Evolutionary conservation across 2,113 vertebrate species (phyloP), one percentile per base, ranked within the genome.

Genomic region (Colinus virginianus): DNA sequence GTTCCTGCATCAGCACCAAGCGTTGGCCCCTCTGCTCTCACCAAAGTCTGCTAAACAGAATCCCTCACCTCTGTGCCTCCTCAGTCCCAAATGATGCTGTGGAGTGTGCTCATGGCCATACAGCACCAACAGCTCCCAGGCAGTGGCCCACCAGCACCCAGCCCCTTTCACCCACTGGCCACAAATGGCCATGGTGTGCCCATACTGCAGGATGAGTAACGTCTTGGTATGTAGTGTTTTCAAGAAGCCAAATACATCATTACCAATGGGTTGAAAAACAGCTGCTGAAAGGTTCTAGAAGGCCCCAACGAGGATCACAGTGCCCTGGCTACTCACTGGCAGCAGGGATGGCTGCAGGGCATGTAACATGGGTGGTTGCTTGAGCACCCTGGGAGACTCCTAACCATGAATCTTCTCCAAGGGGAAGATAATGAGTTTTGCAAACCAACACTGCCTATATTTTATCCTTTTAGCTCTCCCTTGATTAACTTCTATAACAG

Each of bases 11-110:
- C 49, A 19, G 23, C 43, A 55, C 3, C 62, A 58, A 4, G 20
- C 6, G 3, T 18, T 21, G n/a, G n/a, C 19, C 0, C 0, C 4
- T 6, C 53, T 9, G 26, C 6, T 16, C 21, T 26, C 18, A 53
- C 62, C 2, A 28, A 5, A 5, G 6, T 46, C 58, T 30, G 8
- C 30, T 17, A 5, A 16, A 46, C 32, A 43, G 36, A 43, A 53
- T 11, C 20, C 25, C 25, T 16, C 45, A 7, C 16, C 7, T 51
- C 79, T 56, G 32, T 42, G 10, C 32, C n/a, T 20, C 80, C 61
- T 5, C 59, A 30, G 11, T 38, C 51, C 59, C 5, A 28, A 43
- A 7, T 7, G 19, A 5, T 20, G 14, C 38, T 22, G 18, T 21
- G 58, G 13, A 32, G 51, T 0, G 5, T 8, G 32, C 25, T 32